Base-by-base conservation (phyloP, 2,797 vertebrate genomes). In the Pantherophis vulpinus region DNA sequence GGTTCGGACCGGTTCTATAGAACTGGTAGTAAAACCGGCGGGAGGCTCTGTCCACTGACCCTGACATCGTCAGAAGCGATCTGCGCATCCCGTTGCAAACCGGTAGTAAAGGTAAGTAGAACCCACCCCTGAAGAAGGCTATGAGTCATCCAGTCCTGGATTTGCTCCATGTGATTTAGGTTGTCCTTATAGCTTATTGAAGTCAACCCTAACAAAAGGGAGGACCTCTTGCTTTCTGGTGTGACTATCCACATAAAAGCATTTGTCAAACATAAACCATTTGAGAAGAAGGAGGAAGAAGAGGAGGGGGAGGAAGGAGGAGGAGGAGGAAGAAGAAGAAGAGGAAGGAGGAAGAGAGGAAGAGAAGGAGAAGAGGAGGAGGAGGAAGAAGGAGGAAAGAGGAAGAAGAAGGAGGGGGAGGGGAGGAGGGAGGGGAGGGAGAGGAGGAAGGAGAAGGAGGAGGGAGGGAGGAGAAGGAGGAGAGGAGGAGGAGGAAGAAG, bases 401-500 rank as follows among this genome's bases (percentile, higher is more conserved):
- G 20, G 18, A 59, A 2, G 18, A 59, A 6, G 16, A 8, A 58
- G 5, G 0, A 18, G 51, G 51, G 1, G 14, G 1, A 18, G 4
- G 12, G 13, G n/a, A 11, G 12, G 14, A 14, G 0, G 14, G 3
- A 56, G 58, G 6, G 1, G 5, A 1, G 7, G 18, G 5, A 7
- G 2, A 4, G 32, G 12, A 2, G 27, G 11, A 29, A 2, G 1
- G 4, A 7, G 5, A 20, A 7, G 2, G 7, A 32, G 12, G 2
- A 29, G 11, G 13, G n/a, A 27, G 13, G 37, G 37, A 37, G 2
- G 37, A 37, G 2, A 1, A 1, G n/a, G 27, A 5, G 9, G 6
- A 0, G 4, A 47, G 42, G 4, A 6, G 5, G 0, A 6, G 1
- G 47, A 47, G 5, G 47, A 2, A 0, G 1, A 1, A 27, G 1